Evolutionary conservation across 2,797 vertebrate genomes (phyloP), one percentile per base, ranked within the genome.

Genomic region (Myotis myotis): DNA sequence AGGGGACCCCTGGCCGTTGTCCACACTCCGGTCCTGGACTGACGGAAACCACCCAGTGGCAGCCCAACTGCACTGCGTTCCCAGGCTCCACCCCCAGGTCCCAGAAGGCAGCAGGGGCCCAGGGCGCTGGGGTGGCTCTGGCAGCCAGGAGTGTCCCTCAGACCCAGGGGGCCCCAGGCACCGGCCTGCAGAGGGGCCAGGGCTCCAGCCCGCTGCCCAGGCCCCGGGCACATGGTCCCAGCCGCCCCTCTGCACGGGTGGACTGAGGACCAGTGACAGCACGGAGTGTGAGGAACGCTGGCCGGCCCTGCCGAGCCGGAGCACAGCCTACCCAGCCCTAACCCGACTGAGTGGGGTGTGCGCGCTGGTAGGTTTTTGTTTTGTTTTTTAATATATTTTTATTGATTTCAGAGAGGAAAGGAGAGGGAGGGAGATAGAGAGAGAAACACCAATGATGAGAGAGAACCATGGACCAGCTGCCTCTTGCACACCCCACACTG

Each of bases 241-340:
- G 49, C n/a, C 0, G 0, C 5, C 47, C 66, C 30, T 8, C 78
- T n/a, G 15, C 53, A 30, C 25, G 13, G 19, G 10, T 0, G 33
- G 70, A 30, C 15, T 0, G 53, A 28, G 66, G 44, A 13, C 20
- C 33, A 2, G 36, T 8, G 41, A 19, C 11, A 7, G 8, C 74
- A 8, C 8, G 6, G 51, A 68, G 20, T 38, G 5, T 0, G 6
- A 57, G 53, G 44, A 68, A 16, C 0, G 23, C 12, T 0, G 30
- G 22, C 30, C 19, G 0, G 57, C 44, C n/a, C n/a, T 7, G 53
- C 22, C 0, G 41, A 25, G 70, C 38, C 0, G 23, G 25, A 11
- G 33, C 15, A 1, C 22, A 0, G 4, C n/a, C 28, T 16, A 2
- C 36, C 36, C 36, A 5, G 60, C 12, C n/a, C 28, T 16, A 4